Evolutionary conservation across 2,113 vertebrate species (phyloP).

Genomic region (Loxodonta africana): DNA sequence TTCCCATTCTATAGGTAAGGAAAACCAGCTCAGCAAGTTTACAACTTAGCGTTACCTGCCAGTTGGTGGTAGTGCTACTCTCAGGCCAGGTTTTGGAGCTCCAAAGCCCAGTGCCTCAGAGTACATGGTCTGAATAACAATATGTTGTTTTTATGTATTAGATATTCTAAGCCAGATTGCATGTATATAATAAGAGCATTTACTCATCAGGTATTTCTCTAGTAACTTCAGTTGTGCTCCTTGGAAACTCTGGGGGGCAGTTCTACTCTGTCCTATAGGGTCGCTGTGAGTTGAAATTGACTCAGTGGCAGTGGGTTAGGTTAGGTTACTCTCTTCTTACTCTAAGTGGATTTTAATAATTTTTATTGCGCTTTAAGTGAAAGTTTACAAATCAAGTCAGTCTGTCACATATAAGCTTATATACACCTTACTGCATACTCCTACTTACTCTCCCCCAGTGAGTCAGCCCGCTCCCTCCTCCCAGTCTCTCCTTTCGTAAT

Average conservation of each 20-base stretch:
- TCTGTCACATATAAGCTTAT: too few relatives aligned
- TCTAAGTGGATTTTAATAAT: background rate
- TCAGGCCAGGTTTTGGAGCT: background rate
- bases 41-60: background rate
- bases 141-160: background rate
- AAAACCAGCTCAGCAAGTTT: background rate
- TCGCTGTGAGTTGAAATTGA: too few relatives aligned
- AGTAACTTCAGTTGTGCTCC: background rate
- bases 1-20: background rate
- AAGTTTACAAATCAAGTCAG: too few relatives aligned
- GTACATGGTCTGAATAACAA: background rate
- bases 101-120: background rate
- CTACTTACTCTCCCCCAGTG: too few relatives aligned
- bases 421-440: too few relatives aligned
- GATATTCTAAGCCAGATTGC: background rate
- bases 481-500: too few relatives aligned
- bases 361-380: too few relatives aligned
- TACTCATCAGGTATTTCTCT: background rate
- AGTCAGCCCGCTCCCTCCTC: too few relatives aligned
- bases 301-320: too few relatives aligned
- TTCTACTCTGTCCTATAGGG: too few relatives aligned
- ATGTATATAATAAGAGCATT: background rate
- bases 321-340: background rate
- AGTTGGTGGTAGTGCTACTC: background rate
- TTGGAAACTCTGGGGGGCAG: too few relatives aligned